Conservation (phyloP, 1,140 invertebrate genomes). For the Xylocopa sonorina region DNA sequence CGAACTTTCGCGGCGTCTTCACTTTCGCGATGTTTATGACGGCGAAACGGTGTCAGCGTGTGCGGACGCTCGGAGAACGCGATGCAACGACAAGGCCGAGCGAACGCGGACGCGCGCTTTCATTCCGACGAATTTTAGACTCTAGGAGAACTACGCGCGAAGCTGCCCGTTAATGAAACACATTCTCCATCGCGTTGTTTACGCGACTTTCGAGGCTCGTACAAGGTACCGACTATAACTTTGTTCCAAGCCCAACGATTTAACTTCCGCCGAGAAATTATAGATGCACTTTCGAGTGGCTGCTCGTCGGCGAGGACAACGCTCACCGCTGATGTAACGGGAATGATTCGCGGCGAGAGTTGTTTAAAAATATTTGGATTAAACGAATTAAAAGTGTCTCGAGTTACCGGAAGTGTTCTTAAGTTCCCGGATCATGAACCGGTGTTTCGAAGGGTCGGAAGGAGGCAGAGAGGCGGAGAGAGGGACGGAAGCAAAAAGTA, state of each 20-base stretch:
- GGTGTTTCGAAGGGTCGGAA: not conserved
- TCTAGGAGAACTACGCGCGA: too few relatives aligned
- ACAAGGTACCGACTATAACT: too few relatives aligned
- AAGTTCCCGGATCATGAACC: not conserved
- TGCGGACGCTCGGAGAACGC: conserved; percentile 20
- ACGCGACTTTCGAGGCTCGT: too few relatives aligned
- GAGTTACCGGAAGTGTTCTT: conserved; percentile 15
- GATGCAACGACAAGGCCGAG: not conserved
- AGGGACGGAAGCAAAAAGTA: not conserved
- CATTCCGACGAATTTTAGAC: not conserved
- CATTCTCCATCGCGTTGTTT: too few relatives aligned
- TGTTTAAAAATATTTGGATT: conserved; percentile 24
- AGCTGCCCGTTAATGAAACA: too few relatives aligned
- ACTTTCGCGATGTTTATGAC: conserved; percentile 53
- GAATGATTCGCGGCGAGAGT: conserved; percentile 1
- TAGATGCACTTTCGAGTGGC: not conserved
- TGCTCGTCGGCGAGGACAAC: not conserved
- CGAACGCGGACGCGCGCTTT: not conserved
- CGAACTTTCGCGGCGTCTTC: conserved; percentile 54
- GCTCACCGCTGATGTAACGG: not conserved
- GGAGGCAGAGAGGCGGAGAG: not conserved
- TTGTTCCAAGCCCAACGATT: too few relatives aligned
- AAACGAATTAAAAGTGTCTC: conserved; percentile 37
- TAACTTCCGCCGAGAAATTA: not conserved
- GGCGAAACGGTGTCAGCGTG: conserved; percentile 46